Conservation (phyloP, 1,140 invertebrate species). For the Lepidotrigona ventralis region DNA sequence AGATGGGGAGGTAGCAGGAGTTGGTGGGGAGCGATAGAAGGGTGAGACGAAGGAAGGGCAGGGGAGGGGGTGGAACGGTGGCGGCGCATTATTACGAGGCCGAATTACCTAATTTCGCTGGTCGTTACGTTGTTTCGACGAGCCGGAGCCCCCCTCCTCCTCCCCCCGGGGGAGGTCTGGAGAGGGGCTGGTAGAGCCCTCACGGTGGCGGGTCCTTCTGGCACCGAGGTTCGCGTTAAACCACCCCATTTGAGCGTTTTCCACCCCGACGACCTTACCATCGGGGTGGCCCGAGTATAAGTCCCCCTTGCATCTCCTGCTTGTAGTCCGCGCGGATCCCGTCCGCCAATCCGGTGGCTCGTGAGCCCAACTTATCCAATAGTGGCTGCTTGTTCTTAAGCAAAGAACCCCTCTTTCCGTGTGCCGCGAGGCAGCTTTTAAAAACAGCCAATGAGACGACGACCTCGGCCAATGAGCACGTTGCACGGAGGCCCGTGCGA, state of each 20-base stretch:
- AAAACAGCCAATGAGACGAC: constrained; percentile 65
- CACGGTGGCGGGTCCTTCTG: constrained; percentile 76
- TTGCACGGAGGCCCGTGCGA: constrained; percentile 1
- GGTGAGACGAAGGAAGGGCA: constrained; percentile 8
- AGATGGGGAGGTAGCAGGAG: neutral
- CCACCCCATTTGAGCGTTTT: constrained; percentile 81
- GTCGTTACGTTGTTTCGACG: constrained; percentile 78
- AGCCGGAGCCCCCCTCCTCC: constrained; percentile 52
- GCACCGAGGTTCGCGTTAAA: constrained; percentile 79
- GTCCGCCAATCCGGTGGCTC: constrained; percentile 54
- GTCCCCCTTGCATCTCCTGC: constrained; percentile 45
- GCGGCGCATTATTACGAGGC: constrained; percentile 78
- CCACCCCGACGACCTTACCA: constrained; percentile 79
- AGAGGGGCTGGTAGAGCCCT: constrained; percentile 59
- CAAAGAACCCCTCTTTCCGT: constrained; percentile 61
- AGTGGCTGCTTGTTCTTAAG: constrained; percentile 56
- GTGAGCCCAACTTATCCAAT: constrained; percentile 64
- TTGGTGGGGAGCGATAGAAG: neutral
- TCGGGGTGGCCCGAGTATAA: constrained; percentile 76
- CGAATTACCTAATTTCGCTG: constrained; percentile 80
- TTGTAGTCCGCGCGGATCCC: constrained; percentile 72
- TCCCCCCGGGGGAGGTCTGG: constrained; percentile 24
- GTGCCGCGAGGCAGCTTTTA: constrained; percentile 58
- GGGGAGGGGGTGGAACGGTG: constrained; percentile 51
- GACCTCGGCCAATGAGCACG: constrained; percentile 60